phyloP scores from a whole-genome alignment of 2,888 invertebrate genomes.

The Dyspetes luteomarginatus region DNA sequence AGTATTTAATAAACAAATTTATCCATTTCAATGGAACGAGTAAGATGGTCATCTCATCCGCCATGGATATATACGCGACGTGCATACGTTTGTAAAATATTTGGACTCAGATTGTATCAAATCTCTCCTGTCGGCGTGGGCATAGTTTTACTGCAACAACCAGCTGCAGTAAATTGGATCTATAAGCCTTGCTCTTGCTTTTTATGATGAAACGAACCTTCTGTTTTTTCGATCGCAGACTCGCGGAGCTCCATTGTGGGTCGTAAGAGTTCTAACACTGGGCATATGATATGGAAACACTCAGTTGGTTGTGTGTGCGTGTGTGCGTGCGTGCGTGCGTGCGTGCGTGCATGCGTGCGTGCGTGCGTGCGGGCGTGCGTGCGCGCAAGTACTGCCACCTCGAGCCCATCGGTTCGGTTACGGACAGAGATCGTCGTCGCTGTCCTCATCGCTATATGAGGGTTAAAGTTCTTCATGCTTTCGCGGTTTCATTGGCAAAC shows the following conservation, averaged over 20 bases:
- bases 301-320: no score
- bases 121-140: not conserved
- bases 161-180: slow-evolving; percentile 3
- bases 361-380: not conserved
- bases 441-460: not conserved
- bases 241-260: not conserved
- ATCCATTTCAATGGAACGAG: no score
- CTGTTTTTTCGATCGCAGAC: not conserved
- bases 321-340: no score
- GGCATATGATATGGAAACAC: not conserved
- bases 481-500: slow-evolving; percentile 17
- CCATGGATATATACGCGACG: not conserved
- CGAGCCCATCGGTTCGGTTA: slow-evolving; percentile 23
- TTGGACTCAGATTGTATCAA: not conserved
- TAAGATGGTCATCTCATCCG: no score
- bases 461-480: slow-evolving; percentile 6
- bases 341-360: no score
- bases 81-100: not conserved
- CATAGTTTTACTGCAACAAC: not conserved
- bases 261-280: slow-evolving; percentile 18
- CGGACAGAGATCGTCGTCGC: slow-evolving; percentile 8
- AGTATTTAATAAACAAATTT: no score
- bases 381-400: no score
- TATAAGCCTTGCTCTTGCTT: not conserved
- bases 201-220: not conserved